Base-by-base conservation (phyloP, 2,888 invertebrate species). In the Orchestes rusci region DNA sequence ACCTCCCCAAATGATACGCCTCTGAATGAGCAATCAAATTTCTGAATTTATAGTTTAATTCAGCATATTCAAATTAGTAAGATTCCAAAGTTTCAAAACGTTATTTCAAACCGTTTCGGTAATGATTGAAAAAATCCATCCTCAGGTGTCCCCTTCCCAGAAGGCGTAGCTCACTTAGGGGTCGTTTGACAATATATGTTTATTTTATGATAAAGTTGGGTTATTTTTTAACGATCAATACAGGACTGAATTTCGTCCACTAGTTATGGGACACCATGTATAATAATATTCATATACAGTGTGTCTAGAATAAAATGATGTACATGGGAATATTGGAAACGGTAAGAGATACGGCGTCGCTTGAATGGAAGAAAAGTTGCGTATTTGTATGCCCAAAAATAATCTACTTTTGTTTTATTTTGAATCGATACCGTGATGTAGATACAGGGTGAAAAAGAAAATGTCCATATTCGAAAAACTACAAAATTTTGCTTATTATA, bases 251-350 rank as follows among this genome's bases (percentile, higher is more conserved):
- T 30, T 30, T 30, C 8, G 30, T 10, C 30, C 30, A 12, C 13
- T 5, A 30, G 5, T 30, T 30, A 10, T 30, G 30, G 30, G 30
- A 30, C 30, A 30, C 30, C 30, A 8, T 30, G 30, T 30, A 30
- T 5, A 7, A 7, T 23, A 10, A 10, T 23, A 23, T n/a, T n/a
- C n/a, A n/a, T n/a, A n/a, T n/a, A n/a, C n/a, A n/a, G n/a, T n/a
- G n/a, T n/a, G n/a, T n/a, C 23, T 7, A 7, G 10, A 23, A 23
- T 23, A 23, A 10, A 10, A 23, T n/a, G n/a, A n/a, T n/a, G n/a
- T n/a, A n/a, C n/a, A n/a, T n/a, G n/a, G n/a, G n/a, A n/a, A n/a
- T n/a, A n/a, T n/a, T n/a, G n/a, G n/a, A n/a, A n/a, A n/a, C n/a
- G n/a, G n/a, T n/a, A n/a, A n/a, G n/a, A n/a, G n/a, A n/a, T n/a